phyloP scores from a whole-genome alignment of 2,888 invertebrate genomes.

The Sphinx pinastri region DNA sequence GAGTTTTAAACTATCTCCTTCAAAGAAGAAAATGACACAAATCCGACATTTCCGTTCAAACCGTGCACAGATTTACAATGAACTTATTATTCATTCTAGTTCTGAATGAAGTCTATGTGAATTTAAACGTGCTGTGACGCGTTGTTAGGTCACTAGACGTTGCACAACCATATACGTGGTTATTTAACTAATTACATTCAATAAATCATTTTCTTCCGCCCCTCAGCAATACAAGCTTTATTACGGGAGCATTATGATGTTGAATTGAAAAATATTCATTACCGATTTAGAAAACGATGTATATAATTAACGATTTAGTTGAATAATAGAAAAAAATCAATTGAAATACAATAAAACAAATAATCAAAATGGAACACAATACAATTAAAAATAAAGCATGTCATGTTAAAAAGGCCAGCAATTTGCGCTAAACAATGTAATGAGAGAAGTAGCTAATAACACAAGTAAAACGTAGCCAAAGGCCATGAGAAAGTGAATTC shows the following conservation, averaged over 20 bases:
- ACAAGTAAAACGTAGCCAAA: slow-evolving; percentile 37
- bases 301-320: background rate
- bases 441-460: slow-evolving; percentile 25
- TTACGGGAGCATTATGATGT: slow-evolving; percentile 6
- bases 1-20: background rate
- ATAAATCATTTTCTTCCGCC: slow-evolving; percentile 3
- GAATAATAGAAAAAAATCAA: background rate
- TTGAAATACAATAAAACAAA: background rate
- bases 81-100: slow-evolving; percentile 37
- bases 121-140: slow-evolving; percentile 21
- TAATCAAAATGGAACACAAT: background rate
- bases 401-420: background rate
- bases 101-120: slow-evolving; percentile 21
- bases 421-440: slow-evolving; percentile 5
- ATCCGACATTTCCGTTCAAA: slow-evolving; percentile 1
- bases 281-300: background rate
- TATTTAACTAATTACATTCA: slow-evolving; percentile 20
- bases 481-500: slow-evolving; percentile 73
- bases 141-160: slow-evolving; percentile 6
- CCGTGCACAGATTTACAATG: slow-evolving; percentile 33
- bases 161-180: slow-evolving; percentile 19
- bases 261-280: background rate
- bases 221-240: background rate
- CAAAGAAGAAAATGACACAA: background rate
- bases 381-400: background rate